phyloP scores from a whole-genome alignment of 2,888 invertebrate genomes.

The Caenorhabditis auriculariae region DNA sequence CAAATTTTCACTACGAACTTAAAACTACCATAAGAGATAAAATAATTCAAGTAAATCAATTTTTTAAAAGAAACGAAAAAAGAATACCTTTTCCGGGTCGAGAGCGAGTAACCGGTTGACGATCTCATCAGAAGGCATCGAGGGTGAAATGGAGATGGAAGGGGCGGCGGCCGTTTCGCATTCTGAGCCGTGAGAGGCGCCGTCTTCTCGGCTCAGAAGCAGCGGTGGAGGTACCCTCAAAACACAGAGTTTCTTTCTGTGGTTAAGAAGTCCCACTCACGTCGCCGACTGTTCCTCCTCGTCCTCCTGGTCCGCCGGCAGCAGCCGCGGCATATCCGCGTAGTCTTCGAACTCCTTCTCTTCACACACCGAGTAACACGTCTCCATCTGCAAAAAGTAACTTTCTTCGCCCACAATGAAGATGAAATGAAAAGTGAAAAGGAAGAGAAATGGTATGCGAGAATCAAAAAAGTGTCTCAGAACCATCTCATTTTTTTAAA shows the following conservation, averaged over 20 bases:
- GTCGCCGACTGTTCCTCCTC: constrained; percentile 17
- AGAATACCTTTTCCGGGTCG: constrained; percentile 12
- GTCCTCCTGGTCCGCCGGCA: constrained; percentile 17
- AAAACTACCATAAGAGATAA: no score
- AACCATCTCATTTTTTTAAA: no score
- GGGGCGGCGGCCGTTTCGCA: constrained; percentile 19
- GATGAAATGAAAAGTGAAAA: no score
- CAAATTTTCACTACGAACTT: no score
- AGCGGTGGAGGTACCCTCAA: background rate
- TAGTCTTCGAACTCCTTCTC: constrained; percentile 17
- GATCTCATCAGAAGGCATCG: constrained; percentile 28
- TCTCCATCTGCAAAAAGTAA: constrained; percentile 9
- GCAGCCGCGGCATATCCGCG: constrained; percentile 36
- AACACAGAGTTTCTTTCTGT: background rate
- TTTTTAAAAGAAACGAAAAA: no score
- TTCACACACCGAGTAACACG: constrained; percentile 12
- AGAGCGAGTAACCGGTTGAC: constrained; percentile 18
- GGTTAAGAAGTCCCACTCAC: background rate
- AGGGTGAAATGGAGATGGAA: constrained; percentile 15
- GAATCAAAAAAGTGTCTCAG: no score
- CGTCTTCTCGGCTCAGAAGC: constrained; percentile 6
- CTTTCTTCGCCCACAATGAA: no score
- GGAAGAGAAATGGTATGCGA: no score
- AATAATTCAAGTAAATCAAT: no score
- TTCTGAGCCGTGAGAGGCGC: constrained; percentile 18